Evolutionary conservation across 2,888 invertebrate species (phyloP), one percentile per base, ranked within the genome.

Genomic region (Microplitis deprimator): DNA sequence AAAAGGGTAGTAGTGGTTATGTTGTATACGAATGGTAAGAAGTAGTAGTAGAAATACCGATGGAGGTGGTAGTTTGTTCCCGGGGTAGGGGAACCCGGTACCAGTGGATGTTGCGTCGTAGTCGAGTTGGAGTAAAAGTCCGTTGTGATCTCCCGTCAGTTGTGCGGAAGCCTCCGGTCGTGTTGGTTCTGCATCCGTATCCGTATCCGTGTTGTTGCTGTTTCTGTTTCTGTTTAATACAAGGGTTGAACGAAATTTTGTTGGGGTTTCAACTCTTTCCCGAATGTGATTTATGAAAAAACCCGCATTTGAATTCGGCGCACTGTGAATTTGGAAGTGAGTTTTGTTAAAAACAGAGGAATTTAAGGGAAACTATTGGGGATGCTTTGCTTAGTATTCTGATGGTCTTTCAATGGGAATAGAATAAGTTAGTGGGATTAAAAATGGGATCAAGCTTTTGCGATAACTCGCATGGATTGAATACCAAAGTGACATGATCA

Each of bases 141-240:
- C 81, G 85, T 82, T 83, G 85, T 86, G 85, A 87, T 87, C 88
- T 84, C 84, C 83, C 88, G 85, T 87, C 88, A 88, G 88, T 88
- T 84, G 88, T 85, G 85, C 88, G 87, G 85, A 87, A 84, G 87
- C 85, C 86, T 84, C 85, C 85, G 87, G 85, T 83, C 83, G 83
- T 82, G 83, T 82, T 81, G 81, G 82, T 79, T 79, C 80, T 80
- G 81, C 77, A 29, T 29, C 29, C 4, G 29, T 29, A 4, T 29
- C 29, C 29, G 29, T 29, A 29, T 29, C 29, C 29, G 29, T 29
- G 29, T 29, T 39, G 16, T 59, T 61, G 61, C 62, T 71, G n/a
- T 17, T 59, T 20, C 62, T 71, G n/a, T 17, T 59, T 20, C 29
- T 38, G 60, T 17, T 1, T 17, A 10, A 70, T 5, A 38, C 29